A percentile compares a stretch with the other conserved stretches of the same genome.
These are phyloP conservation scores for Pelochelys cantorii DNA, from an alignment of 2,797 vertebrate genomes.

Conservation along the genomic window DNA sequence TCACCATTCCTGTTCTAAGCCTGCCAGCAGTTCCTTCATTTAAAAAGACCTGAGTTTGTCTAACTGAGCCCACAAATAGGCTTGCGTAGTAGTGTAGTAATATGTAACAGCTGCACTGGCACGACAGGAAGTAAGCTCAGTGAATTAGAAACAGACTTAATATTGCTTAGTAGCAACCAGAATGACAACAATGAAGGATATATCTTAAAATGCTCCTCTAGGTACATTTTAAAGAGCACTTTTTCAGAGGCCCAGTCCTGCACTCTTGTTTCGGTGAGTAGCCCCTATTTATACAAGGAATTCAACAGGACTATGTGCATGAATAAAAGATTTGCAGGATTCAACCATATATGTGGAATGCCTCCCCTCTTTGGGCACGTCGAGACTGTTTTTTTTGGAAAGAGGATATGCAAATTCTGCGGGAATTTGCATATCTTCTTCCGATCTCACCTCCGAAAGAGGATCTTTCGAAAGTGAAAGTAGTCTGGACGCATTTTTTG, in stretches of 20 bases:
- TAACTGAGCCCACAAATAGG: conserved; percentile 34
- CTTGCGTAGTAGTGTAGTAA: conserved; percentile 35
- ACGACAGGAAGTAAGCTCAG: conserved; percentile 15
- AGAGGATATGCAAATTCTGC: too few relatives aligned
- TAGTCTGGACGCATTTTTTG: too few relatives aligned
- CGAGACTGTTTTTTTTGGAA: too few relatives aligned
- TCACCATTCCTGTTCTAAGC: conserved; percentile 3
- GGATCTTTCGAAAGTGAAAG: too few relatives aligned
- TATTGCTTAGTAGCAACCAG: conserved; percentile 13
- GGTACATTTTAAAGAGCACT: background rate
- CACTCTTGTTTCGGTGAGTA: background rate
- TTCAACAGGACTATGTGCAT: background rate
- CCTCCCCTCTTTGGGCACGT: rapidly evolving
- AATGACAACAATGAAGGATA: background rate
- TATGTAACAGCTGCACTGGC: conserved; percentile 35
- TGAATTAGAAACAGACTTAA: conserved; percentile 16
- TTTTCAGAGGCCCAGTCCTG: background rate
- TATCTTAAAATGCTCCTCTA: background rate
- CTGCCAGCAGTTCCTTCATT: conserved; percentile 38
- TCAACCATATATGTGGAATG: background rate
- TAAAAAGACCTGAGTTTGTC: conserved; percentile 55
- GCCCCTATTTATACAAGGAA: background rate
- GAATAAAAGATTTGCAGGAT: background rate
- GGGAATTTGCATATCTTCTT: too few relatives aligned
- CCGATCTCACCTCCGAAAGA: too few relatives aligned